Base-by-base conservation (phyloP, 1,140 invertebrate genomes). In the Nephila pilipes region DNA sequence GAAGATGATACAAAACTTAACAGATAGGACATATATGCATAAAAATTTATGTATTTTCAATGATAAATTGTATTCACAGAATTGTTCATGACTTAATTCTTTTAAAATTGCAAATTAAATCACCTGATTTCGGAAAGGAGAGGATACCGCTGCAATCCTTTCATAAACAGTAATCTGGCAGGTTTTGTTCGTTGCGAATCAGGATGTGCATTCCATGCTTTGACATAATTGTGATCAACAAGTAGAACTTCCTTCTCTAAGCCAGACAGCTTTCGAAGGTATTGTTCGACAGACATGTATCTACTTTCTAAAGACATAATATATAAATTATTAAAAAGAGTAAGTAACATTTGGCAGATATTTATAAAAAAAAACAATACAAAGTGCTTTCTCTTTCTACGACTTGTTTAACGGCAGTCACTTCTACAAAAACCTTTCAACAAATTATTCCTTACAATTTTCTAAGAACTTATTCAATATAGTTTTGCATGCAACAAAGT, bases 161-260 rank as follows among this genome's bases (percentile, higher is more conserved):
- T 94, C 95, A 96, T 95, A 94, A 96, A 96, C 0, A 96, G 94
- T 88, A 95, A 94, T 36, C 94, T 95, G 0, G 96, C 95, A 8
- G 97, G 97, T 93, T 96, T 96, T 1, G 97, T 96, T 95, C 97
- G 97, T 29, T 93, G 96, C 90, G 96, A 96, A 95, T 97, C 97
- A 60, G 97, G 96, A 94, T 96, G 96, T 95, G 97, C 97, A 95
- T 97, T 97, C 96, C 97, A 97, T 57, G 97, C 96, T 94, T 97
- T 96, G 2, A 97, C 96, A 95, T 97, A 97, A 94, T 96, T 96
- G 95, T 97, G 97, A 94, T 97, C 97, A n/a, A 96, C 94, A 85
- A 95, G 58, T 85, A 95, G 94, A 32, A 94, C 58, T 20, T 94
- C 93, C 79, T 94, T 93, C 60, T 94, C 90, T 79, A 94, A 94